These are phyloP conservation scores for Caenorhabditis tropicalis DNA, from an alignment of 1,140 invertebrate genomes.

Conservation along the genomic window DNA sequence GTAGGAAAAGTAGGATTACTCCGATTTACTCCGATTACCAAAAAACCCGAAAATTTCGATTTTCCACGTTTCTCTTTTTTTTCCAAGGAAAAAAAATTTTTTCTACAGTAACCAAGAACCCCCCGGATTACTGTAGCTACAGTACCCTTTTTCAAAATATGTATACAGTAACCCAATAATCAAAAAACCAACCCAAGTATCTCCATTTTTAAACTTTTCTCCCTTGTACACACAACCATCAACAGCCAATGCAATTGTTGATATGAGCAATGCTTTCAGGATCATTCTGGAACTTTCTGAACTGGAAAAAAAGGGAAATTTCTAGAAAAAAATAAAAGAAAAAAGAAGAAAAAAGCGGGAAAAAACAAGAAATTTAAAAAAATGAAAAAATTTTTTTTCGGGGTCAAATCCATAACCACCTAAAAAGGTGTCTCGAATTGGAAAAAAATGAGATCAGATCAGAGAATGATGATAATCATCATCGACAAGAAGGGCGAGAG, in stretches of 20 bases:
- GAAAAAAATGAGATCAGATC: neutral
- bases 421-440: too few relatives aligned
- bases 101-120: too few relatives aligned
- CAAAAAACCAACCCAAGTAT: constrained; percentile 54
- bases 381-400: neutral
- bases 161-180: neutral
- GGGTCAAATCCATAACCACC: too few relatives aligned
- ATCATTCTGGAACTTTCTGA: neutral
- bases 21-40: too few relatives aligned
- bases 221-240: constrained; percentile 51
- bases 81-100: too few relatives aligned
- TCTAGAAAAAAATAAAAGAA: neutral
- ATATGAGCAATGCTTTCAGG: neutral
- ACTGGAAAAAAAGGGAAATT: neutral
- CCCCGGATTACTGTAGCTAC: too few relatives aligned
- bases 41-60: too few relatives aligned
- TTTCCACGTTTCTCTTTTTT: too few relatives aligned
- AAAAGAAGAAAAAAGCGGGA: neutral
- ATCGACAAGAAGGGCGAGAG: too few relatives aligned
- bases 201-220: constrained; percentile 48
- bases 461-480: neutral
- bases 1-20: too few relatives aligned
- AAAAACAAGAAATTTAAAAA: neutral
- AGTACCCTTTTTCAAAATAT: too few relatives aligned
- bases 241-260: neutral